phyloP scores from a whole-genome alignment of 2,797 vertebrate species.

The Nyctalus aviator region DNA sequence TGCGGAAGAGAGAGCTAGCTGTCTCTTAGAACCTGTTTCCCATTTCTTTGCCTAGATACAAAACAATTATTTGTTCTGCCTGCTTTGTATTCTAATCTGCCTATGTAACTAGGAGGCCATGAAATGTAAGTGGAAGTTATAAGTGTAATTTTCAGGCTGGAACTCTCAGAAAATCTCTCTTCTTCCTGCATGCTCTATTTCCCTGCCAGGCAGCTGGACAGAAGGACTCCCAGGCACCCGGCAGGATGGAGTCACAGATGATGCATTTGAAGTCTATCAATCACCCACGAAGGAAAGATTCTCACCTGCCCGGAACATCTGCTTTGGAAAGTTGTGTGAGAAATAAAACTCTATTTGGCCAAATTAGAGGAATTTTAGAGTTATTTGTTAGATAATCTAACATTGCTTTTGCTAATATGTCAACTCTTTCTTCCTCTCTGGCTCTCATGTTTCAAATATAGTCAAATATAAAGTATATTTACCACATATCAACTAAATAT shows the following conservation, averaged over 20 bases:
- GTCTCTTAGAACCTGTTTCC: background rate
- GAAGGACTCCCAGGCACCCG: background rate
- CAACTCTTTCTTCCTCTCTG: background rate
- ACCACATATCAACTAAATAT: background rate
- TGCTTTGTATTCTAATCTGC: background rate
- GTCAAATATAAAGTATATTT: background rate
- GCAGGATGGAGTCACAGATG: background rate
- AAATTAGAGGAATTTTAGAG: background rate
- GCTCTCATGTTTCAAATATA: background rate
- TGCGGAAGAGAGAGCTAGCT: background rate
- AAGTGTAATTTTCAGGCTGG: background rate
- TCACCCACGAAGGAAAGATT: background rate
- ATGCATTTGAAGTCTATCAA: background rate
- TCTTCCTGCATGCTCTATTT: background rate
- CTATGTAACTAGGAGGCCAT: background rate
- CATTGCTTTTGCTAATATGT: background rate
- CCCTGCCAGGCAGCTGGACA: background rate
- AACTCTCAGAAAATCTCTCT: background rate
- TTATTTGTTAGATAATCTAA: background rate
- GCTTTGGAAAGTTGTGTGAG: background rate
- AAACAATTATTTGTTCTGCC: background rate
- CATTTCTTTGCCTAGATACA: background rate
- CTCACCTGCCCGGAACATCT: background rate
- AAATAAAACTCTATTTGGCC: background rate
- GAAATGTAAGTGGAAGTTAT: background rate